These are phyloP conservation scores for Formica selysi DNA, from an alignment of 1,140 invertebrate species.

Conservation along the genomic window DNA sequence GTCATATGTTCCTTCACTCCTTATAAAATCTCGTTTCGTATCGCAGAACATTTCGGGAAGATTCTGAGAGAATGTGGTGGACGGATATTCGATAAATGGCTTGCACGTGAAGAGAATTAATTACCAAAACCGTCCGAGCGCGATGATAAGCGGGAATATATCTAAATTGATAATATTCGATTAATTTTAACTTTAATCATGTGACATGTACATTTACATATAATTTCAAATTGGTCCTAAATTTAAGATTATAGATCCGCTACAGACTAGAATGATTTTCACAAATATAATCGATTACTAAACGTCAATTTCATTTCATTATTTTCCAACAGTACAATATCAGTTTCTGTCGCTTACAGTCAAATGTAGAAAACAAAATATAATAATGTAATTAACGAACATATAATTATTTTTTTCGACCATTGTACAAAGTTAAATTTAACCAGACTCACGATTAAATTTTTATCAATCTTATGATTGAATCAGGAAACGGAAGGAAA, in stretches of 20 bases:
- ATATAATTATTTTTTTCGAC: not conserved
- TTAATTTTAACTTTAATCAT: not conserved
- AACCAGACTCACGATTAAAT: not conserved
- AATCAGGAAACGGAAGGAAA: constrained; percentile 29
- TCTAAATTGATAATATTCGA: constrained; percentile 11
- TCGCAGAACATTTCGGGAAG: constrained; percentile 32
- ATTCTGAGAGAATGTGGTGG: not conserved
- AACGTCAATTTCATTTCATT: not conserved
- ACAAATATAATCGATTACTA: not conserved
- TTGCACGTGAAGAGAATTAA: constrained; percentile 26
- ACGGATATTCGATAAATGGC: constrained; percentile 31
- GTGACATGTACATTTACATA: not conserved
- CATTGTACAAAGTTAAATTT: not conserved
- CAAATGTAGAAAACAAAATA: not conserved
- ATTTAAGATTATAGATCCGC: not conserved
- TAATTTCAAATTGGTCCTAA: not conserved
- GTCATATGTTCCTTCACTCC: constrained; percentile 12
- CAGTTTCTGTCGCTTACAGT: not conserved
- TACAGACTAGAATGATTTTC: not conserved
- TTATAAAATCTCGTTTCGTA: constrained; percentile 25
- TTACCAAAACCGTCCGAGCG: not conserved
- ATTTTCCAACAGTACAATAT: not conserved
- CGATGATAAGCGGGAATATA: not conserved
- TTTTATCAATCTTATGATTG: constrained; percentile 9
- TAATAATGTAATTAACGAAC: not conserved